Conservation (phyloP, 2,113 vertebrate genomes). For the Lasiurus cinereus region DNA sequence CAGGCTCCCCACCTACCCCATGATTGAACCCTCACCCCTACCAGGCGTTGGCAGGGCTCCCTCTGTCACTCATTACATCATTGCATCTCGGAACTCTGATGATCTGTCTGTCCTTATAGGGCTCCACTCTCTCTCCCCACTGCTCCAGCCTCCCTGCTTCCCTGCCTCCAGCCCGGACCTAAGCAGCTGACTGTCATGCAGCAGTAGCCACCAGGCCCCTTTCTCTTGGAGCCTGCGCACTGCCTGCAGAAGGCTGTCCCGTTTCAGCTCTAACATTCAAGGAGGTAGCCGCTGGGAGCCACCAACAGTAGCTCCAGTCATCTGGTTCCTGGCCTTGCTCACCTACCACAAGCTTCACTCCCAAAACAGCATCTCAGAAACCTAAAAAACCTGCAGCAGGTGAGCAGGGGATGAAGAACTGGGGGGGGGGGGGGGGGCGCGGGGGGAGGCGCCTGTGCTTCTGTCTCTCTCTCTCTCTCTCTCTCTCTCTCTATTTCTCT, state of each 20-base stretch:
- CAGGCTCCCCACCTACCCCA: not conserved
- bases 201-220: not conserved
- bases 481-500: not conserved
- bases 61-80: not conserved
- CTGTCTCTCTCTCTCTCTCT: too few relatives aligned
- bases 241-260: not conserved
- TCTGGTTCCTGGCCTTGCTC: not conserved
- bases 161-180: not conserved
- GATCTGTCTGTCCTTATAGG: not conserved
- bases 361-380: too few relatives aligned
- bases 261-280: not conserved
- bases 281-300: not conserved
- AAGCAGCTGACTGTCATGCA: not conserved
- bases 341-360: not conserved
- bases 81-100: rapidly evolving
- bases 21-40: rapidly evolving
- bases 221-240: not conserved
- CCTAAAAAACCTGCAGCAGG: not conserved
- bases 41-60: not conserved
- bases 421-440: too few relatives aligned
- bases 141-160: not conserved
- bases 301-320: not conserved
- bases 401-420: not conserved
- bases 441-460: too few relatives aligned
- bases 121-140: not conserved